Evolutionary conservation across 2,888 invertebrate species (phyloP), one percentile per base, ranked within the genome.

Genomic region (Euplexia lucipara): DNA sequence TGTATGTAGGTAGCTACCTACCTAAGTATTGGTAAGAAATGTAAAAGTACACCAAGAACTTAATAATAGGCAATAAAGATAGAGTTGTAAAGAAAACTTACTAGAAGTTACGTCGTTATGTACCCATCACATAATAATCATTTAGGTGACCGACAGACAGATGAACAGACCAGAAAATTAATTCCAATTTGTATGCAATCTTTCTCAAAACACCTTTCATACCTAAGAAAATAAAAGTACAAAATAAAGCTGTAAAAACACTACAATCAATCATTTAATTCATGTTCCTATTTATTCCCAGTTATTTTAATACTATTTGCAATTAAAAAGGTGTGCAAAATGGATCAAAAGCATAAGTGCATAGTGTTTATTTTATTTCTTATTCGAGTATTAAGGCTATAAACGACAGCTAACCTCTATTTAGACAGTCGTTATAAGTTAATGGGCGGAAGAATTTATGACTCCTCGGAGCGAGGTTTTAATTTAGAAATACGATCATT

Each of bases 401-500:
- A 92, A 92, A 92, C 81, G 92, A 90, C 91, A 87, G 90, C 91
- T 90, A 93, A 91, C 90, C 93, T 87, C 92, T 93, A 91, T 94
- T 95, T 92, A 94, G 94, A 91, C 91, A 90, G 92, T 92, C 93
- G 92, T 94, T 94, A 92, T 86, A 80, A 84, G 84, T 95, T 95
- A 92, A 95, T 92, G 94, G 83, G 85, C 88, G 88, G 85, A 88
- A 86, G 89, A 91, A 94, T 94, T 95, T 94, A 95, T 92, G 88
- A 87, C 93, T 82, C 84, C 83, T 83, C 81, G 79, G 84, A 88
- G 87, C 84, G 88, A 86, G 88, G 88, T 90, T 93, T 93, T 91
- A 92, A 94, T 92, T 94, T 91, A 92, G 92, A 88, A 91, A 91
- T 88, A 91, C 92, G 92, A 89, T 90, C 89, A 85, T 83, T 79